phyloP scores from a whole-genome alignment of 2,797 vertebrate species.

The Melanotaenia trifasciata region DNA sequence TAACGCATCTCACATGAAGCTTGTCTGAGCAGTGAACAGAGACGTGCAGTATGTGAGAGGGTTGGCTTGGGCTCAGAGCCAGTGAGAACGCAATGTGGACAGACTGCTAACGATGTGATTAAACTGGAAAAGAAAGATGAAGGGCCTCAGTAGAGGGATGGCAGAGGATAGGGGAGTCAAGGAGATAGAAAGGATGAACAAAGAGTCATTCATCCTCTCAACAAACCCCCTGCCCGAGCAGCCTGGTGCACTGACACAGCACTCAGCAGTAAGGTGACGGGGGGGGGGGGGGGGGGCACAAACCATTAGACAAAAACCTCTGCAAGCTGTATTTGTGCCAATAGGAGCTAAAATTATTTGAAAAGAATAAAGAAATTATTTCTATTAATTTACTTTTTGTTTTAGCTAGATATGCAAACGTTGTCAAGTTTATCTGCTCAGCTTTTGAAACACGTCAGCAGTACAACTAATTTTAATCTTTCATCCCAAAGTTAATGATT shows the following conservation, averaged over 20 bases:
- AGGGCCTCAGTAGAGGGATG: constrained; percentile 29
- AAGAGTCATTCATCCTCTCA: constrained; percentile 53
- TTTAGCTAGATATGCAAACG: background rate
- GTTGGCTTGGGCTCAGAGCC: background rate
- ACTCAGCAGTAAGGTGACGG: background rate
- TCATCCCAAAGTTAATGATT: background rate
- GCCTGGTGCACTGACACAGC: constrained; percentile 13
- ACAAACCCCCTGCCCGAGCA: constrained; percentile 19
- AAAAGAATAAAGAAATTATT: no score
- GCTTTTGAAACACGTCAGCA: background rate
- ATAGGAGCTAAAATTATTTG: background rate
- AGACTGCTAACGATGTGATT: constrained; percentile 30
- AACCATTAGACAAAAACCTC: background rate
- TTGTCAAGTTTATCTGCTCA: background rate
- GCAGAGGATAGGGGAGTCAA: constrained; percentile 23
- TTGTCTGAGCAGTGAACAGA: constrained; percentile 35
- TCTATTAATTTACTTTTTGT: no score
- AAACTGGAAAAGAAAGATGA: constrained; percentile 20
- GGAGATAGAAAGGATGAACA: constrained; percentile 52
- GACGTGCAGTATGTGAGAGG: constrained; percentile 2
- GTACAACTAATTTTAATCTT: background rate
- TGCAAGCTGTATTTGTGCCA: background rate
- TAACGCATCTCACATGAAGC: constrained; percentile 68
- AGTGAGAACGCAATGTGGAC: constrained; percentile 22
- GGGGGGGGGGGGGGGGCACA: background rate